A percentile compares a stretch with the other conserved stretches of the same genome.
These are phyloP conservation scores for Sitta carolinensis DNA, from an alignment of 2,797 vertebrate genomes.

Conservation along the genomic window DNA sequence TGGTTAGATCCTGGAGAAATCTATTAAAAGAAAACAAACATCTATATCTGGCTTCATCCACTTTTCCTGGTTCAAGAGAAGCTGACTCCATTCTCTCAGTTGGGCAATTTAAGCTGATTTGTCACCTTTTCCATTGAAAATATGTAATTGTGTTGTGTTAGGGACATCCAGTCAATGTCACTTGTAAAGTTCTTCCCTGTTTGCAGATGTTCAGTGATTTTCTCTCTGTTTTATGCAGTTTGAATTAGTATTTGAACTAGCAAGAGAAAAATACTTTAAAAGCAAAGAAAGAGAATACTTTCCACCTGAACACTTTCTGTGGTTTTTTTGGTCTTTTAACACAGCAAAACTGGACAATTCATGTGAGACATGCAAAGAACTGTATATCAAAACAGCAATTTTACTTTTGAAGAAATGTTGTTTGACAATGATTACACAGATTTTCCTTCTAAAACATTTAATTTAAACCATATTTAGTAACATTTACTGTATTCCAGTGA, in stretches of 20 bases:
- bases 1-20: not conserved
- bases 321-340: not conserved
- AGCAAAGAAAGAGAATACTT: not conserved
- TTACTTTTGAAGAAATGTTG: not conserved
- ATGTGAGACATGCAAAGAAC: not conserved
- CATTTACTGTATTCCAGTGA: not conserved
- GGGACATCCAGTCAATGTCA: slow-evolving; percentile 25
- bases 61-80: not conserved
- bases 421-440: not conserved
- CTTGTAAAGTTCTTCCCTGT: not conserved
- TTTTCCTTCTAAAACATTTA: slow-evolving; percentile 5
- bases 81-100: not conserved
- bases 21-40: not conserved
- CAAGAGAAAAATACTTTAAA: not conserved
- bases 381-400: not conserved
- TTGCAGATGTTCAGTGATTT: not conserved
- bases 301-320: not conserved
- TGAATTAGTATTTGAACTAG: not conserved
- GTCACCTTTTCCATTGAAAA: not conserved
- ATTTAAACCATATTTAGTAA: not conserved
- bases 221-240: not conserved
- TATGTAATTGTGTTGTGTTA: not conserved
- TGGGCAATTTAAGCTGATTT: not conserved
- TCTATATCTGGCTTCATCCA: not conserved
- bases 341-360: not conserved